Base-by-base conservation (phyloP, 2,113 vertebrate genomes). In the Zootoca vivipara region DNA sequence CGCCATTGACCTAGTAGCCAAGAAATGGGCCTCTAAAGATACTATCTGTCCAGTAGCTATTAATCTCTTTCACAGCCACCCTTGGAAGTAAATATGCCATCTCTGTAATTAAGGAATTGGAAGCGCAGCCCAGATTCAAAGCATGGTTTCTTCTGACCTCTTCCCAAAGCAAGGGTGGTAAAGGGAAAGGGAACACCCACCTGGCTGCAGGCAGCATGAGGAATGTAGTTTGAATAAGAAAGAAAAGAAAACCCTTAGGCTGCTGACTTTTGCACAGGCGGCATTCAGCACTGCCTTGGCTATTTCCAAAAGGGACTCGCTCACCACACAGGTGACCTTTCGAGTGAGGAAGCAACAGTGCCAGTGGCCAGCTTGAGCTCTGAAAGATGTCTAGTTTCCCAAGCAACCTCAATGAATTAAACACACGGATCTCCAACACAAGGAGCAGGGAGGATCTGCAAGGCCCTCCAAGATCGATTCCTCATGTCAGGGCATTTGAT, bases 21-120 rank as follows among this genome's bases (percentile, higher is more conserved):
- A 83, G 80, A 83, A 83, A 83, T 52, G 3, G 74, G n/a, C n/a
- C n/a, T 83, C 62, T 83, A 67, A 69, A 83, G 40, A 88, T 75
- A 40, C 38, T 46, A 52, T 70, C 82, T 82, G 33, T 77, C 33
- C 64, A 86, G 73, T 70, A 83, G 42, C 80, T 67, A 78, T 77
- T 88, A 52, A 78, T 83, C 73, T 83, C 72, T 62, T 69, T 65
- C 22, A 88, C 56, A 18, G 38, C 65, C 56, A 64, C 20, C 22
- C 56, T 64, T 75, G 70, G 58, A 87, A 46, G 70, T 64, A 82
- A 65, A 75, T 74, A 75, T 82, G 12, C 72, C 30, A 87, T 52
- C 73, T 69, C 72, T 56, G n/a, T 88, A 88, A 88, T 88, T 88
- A 83, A 83, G 24, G 80, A 67, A 67, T 77, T 78, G 72, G 72